These are phyloP conservation scores for Platorchestia sp. DNA, from an alignment of 1,140 invertebrate species.

Conservation along the genomic window DNA sequence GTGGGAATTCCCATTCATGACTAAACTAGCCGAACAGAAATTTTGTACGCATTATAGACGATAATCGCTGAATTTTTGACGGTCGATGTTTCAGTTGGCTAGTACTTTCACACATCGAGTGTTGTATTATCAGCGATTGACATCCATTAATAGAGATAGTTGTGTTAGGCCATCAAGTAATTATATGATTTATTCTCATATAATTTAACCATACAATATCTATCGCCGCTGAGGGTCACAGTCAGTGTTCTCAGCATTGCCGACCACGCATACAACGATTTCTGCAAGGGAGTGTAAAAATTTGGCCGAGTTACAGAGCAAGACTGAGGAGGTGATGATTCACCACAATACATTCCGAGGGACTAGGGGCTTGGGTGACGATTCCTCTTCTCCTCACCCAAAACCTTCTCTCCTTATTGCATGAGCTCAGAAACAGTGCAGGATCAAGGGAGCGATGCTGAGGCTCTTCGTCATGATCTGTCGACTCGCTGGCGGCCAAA, in stretches of 20 bases:
- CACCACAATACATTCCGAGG: neutral
- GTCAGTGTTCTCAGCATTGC: neutral
- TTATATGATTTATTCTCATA: neutral
- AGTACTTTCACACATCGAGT: neutral
- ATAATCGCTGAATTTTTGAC: neutral
- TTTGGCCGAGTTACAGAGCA: neutral
- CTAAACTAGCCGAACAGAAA: neutral
- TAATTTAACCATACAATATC: neutral
- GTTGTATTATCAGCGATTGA: neutral
- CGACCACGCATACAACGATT: neutral
- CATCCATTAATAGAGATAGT: neutral
- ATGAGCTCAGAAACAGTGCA: neutral
- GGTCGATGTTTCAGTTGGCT: neutral
- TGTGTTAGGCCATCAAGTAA: neutral
- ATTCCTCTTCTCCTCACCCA: neutral
- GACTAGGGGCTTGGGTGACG: neutral
- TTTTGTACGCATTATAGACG: neutral
- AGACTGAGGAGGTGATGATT: conserved; percentile 36
- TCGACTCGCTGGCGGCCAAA: neutral
- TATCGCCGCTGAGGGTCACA: neutral
- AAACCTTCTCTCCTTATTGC: neutral
- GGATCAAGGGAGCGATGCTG: neutral
- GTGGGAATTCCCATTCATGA: neutral
- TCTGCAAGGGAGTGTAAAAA: neutral
- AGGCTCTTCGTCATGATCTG: neutral